Evolutionary conservation across 2,888 invertebrate species (phyloP).

Genomic region (Lasioglossum morio): DNA sequence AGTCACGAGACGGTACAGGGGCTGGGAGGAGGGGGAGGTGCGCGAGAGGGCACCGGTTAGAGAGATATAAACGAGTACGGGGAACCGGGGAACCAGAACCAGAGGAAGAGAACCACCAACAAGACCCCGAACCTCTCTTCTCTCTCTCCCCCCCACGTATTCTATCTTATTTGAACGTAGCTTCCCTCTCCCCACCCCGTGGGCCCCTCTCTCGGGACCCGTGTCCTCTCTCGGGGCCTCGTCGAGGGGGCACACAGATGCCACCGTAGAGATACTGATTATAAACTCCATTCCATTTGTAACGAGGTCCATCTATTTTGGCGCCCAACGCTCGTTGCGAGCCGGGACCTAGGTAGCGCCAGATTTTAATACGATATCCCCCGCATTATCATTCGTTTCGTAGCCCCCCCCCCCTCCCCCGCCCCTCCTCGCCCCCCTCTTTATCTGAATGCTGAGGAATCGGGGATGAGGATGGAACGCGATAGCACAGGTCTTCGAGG

Average conservation of each 20-base stretch:
- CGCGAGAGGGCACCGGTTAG: slow-evolving; percentile 65
- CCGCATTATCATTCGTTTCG: slow-evolving; percentile 80
- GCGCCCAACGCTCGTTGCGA: slow-evolving; percentile 77
- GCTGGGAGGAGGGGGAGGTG: slow-evolving; percentile 43
- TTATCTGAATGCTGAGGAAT: not conserved
- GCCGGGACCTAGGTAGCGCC: slow-evolving; percentile 77
- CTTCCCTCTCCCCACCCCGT: slow-evolving; percentile 19
- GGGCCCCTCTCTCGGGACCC: not conserved
- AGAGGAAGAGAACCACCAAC: slow-evolving; percentile 68
- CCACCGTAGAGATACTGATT: slow-evolving; percentile 83
- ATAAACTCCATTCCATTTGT: slow-evolving; percentile 84
- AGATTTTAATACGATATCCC: slow-evolving; percentile 81
- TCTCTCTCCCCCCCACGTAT: slow-evolving; percentile 21
- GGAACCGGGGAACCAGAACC: slow-evolving; percentile 76
- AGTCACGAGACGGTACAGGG: slow-evolving; percentile 30
- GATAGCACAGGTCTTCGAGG: not conserved
- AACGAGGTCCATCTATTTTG: slow-evolving; percentile 84
- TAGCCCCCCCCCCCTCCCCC: slow-evolving; percentile 37
- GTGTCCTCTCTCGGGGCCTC: slow-evolving; percentile 35
- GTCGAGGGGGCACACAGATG: slow-evolving; percentile 76
- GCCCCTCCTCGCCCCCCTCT: slow-evolving; percentile 3
- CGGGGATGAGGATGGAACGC: not conserved
- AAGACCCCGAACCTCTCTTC: slow-evolving; percentile 33
- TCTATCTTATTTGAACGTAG: slow-evolving; percentile 3
- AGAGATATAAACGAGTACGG: slow-evolving; percentile 82